Percentiles rank a stretch among this genome's conserved stretches.
These are phyloP conservation scores for Scaptomyza reducta DNA, from an alignment of 2,888 invertebrate species.

Conservation along the genomic window DNA sequence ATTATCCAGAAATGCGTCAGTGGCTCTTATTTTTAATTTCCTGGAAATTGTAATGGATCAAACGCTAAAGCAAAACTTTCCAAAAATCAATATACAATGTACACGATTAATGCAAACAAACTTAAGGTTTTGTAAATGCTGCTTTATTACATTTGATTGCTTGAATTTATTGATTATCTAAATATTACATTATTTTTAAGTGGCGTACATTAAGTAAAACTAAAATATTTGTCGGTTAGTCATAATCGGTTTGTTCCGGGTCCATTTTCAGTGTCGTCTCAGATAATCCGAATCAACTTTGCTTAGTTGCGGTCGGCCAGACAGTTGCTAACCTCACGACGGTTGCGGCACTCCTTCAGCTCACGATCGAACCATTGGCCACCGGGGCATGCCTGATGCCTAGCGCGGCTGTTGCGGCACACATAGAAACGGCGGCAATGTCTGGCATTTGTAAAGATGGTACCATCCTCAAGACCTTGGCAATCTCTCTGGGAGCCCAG, in stretches of 20 bases:
- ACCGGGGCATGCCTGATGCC: slow-evolving; percentile 38
- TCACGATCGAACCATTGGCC: slow-evolving; percentile 61
- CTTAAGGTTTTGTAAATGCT: slow-evolving; percentile 37
- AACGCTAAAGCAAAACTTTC: no score
- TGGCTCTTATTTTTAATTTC: no score
- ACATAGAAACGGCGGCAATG: slow-evolving; percentile 60
- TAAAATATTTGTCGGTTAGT: slow-evolving; percentile 1
- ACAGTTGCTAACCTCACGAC: slow-evolving; percentile 43
- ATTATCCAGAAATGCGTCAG: not conserved
- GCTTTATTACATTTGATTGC: slow-evolving; percentile 52
- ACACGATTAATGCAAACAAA: not conserved
- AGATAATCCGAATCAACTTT: not conserved
- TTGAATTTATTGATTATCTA: slow-evolving; percentile 6
- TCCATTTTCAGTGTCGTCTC: slow-evolving; percentile 4
- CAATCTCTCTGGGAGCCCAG: slow-evolving; percentile 38
- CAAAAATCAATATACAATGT: no score
- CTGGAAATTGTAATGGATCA: no score
- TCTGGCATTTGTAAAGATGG: slow-evolving; percentile 41
- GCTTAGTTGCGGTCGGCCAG: slow-evolving; percentile 41
- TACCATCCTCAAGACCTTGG: slow-evolving; percentile 43
- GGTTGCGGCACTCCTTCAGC: slow-evolving; percentile 41
- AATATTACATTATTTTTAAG: slow-evolving; percentile 7
- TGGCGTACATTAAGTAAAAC: slow-evolving; percentile 16
- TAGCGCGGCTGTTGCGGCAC: slow-evolving; percentile 50
- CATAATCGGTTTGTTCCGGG: slow-evolving; percentile 16